These are phyloP conservation scores for Chloromyia formosa DNA, from an alignment of 2,888 invertebrate genomes.

Conservation along the genomic window DNA sequence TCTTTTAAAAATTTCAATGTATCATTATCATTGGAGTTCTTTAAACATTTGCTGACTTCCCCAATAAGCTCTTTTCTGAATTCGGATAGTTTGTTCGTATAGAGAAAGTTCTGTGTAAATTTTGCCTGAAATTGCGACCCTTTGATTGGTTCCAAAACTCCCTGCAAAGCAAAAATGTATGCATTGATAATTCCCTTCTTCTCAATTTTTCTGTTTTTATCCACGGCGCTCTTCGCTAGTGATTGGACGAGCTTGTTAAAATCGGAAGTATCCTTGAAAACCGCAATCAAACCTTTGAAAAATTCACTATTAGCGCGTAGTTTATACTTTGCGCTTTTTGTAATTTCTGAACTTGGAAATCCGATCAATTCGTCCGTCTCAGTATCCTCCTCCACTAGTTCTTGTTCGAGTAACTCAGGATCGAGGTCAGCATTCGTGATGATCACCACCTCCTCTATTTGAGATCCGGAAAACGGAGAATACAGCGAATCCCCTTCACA, in stretches of 20 bases:
- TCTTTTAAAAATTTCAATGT: not conserved
- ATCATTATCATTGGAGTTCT: too few species aligned
- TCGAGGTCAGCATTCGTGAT: too few species aligned
- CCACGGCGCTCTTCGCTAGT: too few species aligned
- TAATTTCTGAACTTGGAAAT: not conserved
- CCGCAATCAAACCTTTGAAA: not conserved
- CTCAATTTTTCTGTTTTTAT: too few species aligned
- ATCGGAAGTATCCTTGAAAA: not conserved
- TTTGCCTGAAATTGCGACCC: too few species aligned
- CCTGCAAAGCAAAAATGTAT: too few species aligned
- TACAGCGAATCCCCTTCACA: not conserved
- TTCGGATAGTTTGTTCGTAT: too few species aligned
- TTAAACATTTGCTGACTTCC: too few species aligned
- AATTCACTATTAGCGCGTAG: not conserved
- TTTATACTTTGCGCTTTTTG: not conserved
- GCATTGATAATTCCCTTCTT: too few species aligned
- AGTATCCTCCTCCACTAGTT: not conserved
- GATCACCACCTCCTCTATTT: constrained; percentile 29
- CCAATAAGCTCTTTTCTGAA: too few species aligned
- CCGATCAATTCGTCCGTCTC: not conserved
- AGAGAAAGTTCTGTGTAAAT: too few species aligned
- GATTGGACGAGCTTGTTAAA: not conserved
- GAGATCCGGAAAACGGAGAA: not conserved
- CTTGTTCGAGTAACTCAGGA: constrained; percentile 10
- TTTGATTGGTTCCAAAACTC: too few species aligned